Percentiles rank a stretch among this genome's conserved stretches.
phyloP scores from a whole-genome alignment of 1,140 invertebrate species.

The Plectus sambesii region DNA sequence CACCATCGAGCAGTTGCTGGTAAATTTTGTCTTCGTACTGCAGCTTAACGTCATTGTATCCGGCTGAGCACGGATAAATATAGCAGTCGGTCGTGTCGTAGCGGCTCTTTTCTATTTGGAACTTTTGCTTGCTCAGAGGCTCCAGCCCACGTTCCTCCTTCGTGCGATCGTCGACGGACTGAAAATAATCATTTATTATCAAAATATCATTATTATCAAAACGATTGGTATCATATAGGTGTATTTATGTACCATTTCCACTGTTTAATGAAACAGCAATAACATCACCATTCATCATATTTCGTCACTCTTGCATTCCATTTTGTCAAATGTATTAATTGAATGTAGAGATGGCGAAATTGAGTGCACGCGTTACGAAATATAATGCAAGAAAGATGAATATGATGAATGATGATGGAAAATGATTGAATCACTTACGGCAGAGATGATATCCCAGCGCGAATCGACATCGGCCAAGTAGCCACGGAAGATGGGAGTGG shows the following conservation, averaged over 20 bases:
- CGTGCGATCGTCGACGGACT: constrained; percentile 82
- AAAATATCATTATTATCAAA: too few species aligned
- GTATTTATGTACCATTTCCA: too few species aligned
- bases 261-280: too few species aligned
- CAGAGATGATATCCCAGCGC: constrained; percentile 81
- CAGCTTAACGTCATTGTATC: constrained; percentile 81
- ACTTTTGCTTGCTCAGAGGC: constrained; percentile 60
- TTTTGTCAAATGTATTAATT: too few species aligned
- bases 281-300: too few species aligned
- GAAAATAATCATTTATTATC: constrained; percentile 14
- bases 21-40: constrained; percentile 73
- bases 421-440: too few species aligned
- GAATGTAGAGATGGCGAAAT: too few species aligned
- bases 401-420: too few species aligned
- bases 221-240: too few species aligned
- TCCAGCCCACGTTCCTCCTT: constrained; percentile 73
- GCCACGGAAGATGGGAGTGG: constrained; percentile 83
- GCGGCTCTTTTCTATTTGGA: constrained; percentile 79
- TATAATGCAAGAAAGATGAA: too few species aligned
- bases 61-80: constrained; percentile 69
- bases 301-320: too few species aligned
- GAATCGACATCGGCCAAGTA: constrained; percentile 88
- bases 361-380: too few species aligned
- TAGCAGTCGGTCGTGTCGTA: constrained; percentile 98
- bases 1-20: constrained; percentile 65